A percentile compares a stretch with the other conserved stretches of the same genome.
phyloP scores from a whole-genome alignment of 1,140 invertebrate species.

The Zeugodacus cucurbitae region DNA sequence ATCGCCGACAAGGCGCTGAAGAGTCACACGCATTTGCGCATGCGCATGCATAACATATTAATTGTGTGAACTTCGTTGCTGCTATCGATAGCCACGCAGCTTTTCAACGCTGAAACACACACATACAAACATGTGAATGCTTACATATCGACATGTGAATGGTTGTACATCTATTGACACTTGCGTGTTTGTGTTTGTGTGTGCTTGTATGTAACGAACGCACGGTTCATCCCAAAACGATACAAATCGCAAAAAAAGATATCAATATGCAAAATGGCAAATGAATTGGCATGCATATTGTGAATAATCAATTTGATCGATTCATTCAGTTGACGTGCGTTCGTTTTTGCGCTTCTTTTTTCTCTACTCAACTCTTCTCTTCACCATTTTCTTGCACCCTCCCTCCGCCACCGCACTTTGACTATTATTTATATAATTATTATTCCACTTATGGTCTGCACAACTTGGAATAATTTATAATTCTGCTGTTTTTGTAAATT shows the following conservation, averaged over 20 bases:
- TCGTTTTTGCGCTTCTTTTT: neutral
- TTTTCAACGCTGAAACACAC: neutral
- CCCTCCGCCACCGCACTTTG: no score
- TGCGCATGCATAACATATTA: conserved; percentile 3
- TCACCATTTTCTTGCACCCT: neutral
- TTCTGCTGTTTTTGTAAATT: neutral
- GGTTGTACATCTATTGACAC: neutral
- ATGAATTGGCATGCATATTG: conserved; percentile 14
- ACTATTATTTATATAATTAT: neutral
- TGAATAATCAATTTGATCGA: conserved; percentile 39
- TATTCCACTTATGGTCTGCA: conserved; percentile 30
- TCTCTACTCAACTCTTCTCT: neutral
- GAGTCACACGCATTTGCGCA: neutral
- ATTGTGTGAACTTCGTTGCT: neutral
- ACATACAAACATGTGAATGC: no score
- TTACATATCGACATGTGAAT: neutral
- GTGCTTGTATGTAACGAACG: neutral
- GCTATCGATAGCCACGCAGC: neutral
- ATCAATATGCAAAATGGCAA: conserved; percentile 25
- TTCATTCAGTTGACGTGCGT: conserved; percentile 13
- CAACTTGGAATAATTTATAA: conserved; percentile 36
- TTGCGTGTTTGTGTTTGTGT: neutral
- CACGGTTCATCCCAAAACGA: neutral
- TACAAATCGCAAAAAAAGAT: neutral
- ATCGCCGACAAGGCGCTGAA: neutral